Evolutionary conservation across 1,140 invertebrate genomes (phyloP), one percentile per base, ranked within the genome.

Genomic region (Drosophila malerkotliana): DNA sequence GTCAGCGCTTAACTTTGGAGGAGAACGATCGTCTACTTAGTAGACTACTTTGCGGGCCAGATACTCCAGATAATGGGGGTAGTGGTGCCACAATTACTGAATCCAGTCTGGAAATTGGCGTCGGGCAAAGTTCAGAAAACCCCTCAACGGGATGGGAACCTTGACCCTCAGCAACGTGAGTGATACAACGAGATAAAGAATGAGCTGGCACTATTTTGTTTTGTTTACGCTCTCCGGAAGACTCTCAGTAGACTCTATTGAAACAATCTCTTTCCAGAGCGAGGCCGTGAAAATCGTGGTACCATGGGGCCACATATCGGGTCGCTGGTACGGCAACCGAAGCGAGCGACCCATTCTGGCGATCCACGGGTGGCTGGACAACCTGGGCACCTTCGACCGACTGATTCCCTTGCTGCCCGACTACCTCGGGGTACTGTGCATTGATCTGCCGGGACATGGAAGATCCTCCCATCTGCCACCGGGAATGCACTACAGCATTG

Each of bases 331-430:
- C 94, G 95, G 95, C 10, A 93, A 93, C 18, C 92, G 92, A 12
- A 88, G 93, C 30, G 92, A 93, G 3, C 92, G 93, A 37, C 95
- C 95, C 0, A 94, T 96, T 26, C 75, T 97, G 14, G 93, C 94
- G 0, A 63, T 96, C 10, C 96, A 97, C 83, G 96, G 96, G 2
- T 96, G 95, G 95, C 92, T 94, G 91, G 95, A 95, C 76, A 96
- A 96, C 81, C 93, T 95, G 39, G 95, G 94, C 9, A 94, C 94
- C 3, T 97, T 95, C 92, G 95, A 96, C 88, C 91, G 92, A 3
- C 79, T 96, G 28, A 93, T 94, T 24, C 94, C 95, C 12, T 79
- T 94, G 24, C 77, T 96, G 12, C 92, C 93, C 1, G 85, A 93
- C 26, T 92, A 95, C 59, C 69, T 94, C 6, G 92, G 94, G 1